A percentile compares a stretch with the other conserved stretches of the same genome.
Evolutionary conservation across 2,888 invertebrate species (phyloP).

Genomic region (Eilema griseolum): DNA sequence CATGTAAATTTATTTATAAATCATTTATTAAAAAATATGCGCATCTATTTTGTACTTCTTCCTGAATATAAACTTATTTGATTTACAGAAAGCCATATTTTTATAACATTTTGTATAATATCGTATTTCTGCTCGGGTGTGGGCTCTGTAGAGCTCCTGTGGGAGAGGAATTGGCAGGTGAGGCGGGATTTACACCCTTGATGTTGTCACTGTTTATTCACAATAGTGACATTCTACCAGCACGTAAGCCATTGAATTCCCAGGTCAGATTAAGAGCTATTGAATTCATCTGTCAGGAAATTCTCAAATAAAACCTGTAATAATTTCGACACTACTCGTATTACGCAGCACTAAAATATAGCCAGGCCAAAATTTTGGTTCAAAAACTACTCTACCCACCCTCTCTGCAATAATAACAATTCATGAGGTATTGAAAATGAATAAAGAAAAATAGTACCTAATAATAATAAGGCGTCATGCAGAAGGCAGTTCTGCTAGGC

Average conservation of each 20-base stretch:
- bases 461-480: too few relatives aligned
- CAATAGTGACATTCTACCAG: neutral
- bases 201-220: neutral
- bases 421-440: too few relatives aligned
- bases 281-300: neutral
- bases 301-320: neutral
- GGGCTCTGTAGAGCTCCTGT: neutral
- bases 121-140: neutral
- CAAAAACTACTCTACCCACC: too few relatives aligned
- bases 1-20: too few relatives aligned
- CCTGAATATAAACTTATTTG: neutral
- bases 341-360: neutral
- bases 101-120: neutral
- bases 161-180: neutral
- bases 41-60: neutral
- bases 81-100: conserved; percentile 1
- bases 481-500: too few relatives aligned
- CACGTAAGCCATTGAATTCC: neutral
- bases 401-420: too few relatives aligned
- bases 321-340: neutral
- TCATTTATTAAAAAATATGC: neutral
- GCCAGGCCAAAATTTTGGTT: neutral
- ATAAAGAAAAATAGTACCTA: too few relatives aligned
- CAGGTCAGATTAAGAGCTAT: neutral
- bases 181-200: neutral